Conservation (phyloP, 2,113 vertebrate genomes). For the Phasianus colchicus region DNA sequence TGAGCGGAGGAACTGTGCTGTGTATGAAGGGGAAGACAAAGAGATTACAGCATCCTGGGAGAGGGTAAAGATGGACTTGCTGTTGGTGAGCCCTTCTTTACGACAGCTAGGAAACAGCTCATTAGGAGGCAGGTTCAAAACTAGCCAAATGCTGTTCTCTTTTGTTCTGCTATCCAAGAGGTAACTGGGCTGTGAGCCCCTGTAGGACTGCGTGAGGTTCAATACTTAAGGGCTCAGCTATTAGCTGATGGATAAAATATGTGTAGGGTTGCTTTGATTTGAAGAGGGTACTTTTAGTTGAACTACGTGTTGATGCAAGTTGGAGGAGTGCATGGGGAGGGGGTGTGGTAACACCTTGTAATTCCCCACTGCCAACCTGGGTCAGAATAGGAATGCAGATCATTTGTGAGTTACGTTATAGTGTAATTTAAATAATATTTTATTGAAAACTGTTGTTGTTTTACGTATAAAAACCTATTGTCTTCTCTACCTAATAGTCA, state of each 20-base stretch:
- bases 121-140: not conserved
- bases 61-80: not conserved
- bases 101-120: not conserved
- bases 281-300: not conserved
- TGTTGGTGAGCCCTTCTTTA: not conserved
- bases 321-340: not conserved
- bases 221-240: not conserved
- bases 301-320: fast-evolving
- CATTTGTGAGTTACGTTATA: not conserved
- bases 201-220: not conserved
- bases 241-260: fast-evolving
- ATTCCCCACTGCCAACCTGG: not conserved
- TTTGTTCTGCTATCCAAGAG: not conserved
- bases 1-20: not conserved
- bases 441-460: not conserved
- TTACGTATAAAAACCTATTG: not conserved
- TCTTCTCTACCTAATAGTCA: not conserved
- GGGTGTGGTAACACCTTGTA: not conserved
- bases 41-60: not conserved
- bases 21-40: not conserved
- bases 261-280: fast-evolving
- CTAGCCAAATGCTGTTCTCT: not conserved
- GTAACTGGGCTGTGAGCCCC: not conserved
- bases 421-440: not conserved
- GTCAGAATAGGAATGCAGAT: not conserved